Evolutionary conservation across 1,140 invertebrate genomes (phyloP), one percentile per base, ranked within the genome.

Genomic region (Oryctes rhinoceros): DNA sequence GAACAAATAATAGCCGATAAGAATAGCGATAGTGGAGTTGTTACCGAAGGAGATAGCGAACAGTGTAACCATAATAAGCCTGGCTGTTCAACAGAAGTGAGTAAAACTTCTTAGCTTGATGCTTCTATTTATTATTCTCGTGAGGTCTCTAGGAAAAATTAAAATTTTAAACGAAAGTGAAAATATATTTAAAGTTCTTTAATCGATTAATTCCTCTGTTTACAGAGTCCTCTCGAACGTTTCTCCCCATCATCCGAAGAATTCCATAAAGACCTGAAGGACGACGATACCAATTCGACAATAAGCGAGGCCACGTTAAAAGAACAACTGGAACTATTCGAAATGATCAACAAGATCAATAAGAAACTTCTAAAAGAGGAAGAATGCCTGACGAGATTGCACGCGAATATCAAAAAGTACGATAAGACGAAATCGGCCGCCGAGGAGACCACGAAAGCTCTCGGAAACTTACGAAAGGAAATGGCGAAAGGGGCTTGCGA

Each of bases 291-390:
- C 3, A 87, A 83, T 81, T 86, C 85, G 0, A 87, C 84, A 3
- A 79, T 85, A 10, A 87, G 85, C 53, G 86, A 87, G 76, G 81
- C 85, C 9, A 84, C 83, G 0, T 67, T 91, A 84, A 87, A 89
- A 82, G 89, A 91, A 85, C 91, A 93, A 87, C 85, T 94, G 4
- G 91, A 92, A 81, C 87, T 94, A 76, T 88, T 94, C 83, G 93
- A 95, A 83, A 92, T 92, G 85, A 90, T 95, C 30, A 89, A 93
- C 7, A 91, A 92, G 20, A 88, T 95, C 15, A 94, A 95, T 83
- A 92, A 93, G 83, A 90, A 91, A 81, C 87, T 95, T 67, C 90
- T 94, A 79, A 89, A 91, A 30, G 93, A 94, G 86, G 93, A 94
- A 84, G 92, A 94, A 85, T 86, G 90, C 35, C 87, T 94, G 1